phyloP scores from a whole-genome alignment of 2,888 invertebrate genomes.

The Cantharis lateralis region DNA sequence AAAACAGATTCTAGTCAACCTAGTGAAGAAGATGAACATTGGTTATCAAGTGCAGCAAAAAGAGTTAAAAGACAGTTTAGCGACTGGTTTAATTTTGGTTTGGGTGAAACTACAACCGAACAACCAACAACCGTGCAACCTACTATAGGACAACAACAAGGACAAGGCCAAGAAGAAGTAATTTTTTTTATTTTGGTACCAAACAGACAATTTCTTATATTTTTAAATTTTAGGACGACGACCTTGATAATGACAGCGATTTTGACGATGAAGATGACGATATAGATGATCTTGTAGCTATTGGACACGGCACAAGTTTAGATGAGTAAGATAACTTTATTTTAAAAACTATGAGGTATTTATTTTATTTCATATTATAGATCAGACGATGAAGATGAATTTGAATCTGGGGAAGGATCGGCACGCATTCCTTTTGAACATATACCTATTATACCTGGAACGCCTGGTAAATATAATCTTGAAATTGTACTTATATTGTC shows the following conservation, averaged over 20 bases:
- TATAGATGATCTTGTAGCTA: background rate
- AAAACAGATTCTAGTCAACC: conserved; percentile 45
- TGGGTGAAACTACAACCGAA: background rate
- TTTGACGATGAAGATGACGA: background rate
- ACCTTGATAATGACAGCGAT: background rate
- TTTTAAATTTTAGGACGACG: conserved; percentile 1
- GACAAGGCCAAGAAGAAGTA: conserved; percentile 4
- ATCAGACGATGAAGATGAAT: conserved; percentile 29
- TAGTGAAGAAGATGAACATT: conserved; percentile 46
- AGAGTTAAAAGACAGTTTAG: conserved; percentile 52
- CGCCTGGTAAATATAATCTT: conserved; percentile 2
- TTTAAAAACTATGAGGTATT: background rate
- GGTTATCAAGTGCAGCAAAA: conserved; percentile 51
- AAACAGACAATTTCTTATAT: background rate
- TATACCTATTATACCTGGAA: conserved; percentile 5
- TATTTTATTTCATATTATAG: background rate
- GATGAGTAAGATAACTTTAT: background rate
- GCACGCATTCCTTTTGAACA: background rate
- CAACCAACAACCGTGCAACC: background rate
- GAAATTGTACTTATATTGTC: background rate
- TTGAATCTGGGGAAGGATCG: conserved; percentile 22
- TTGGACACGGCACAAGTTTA: background rate
- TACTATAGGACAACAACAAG: background rate
- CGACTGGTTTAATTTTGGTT: conserved; percentile 25
- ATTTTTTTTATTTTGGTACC: background rate